Percentiles rank a stretch among this genome's conserved stretches.
These are phyloP conservation scores for Pelodiscus sinensis DNA, from an alignment of 2,113 vertebrate species.

Conservation along the genomic window DNA sequence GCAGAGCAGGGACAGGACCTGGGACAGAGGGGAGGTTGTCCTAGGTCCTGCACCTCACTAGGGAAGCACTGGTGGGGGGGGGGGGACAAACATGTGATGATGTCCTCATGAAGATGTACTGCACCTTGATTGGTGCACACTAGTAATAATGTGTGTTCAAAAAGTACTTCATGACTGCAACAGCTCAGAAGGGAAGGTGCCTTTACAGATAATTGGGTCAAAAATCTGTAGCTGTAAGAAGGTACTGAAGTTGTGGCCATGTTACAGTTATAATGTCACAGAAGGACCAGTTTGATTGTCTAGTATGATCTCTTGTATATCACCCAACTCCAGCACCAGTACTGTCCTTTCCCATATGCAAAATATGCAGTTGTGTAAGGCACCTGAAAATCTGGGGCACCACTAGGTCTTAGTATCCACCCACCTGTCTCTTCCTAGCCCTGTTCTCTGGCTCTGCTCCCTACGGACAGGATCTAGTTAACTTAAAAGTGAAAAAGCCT, in stretches of 20 bases:
- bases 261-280: neutral
- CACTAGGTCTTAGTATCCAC: no score
- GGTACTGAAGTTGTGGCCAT: neutral
- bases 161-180: neutral
- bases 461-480: no score
- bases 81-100: neutral
- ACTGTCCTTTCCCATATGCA: no score
- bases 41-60: no score
- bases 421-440: no score
- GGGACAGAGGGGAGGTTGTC: no score
- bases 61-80: no score
- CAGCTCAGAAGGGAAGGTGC: accelerated
- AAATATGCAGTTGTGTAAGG: no score
- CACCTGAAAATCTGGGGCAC: no score
- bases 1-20: no score
- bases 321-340: neutral
- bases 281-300: neutral
- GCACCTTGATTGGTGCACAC: neutral
- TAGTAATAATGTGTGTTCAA: accelerated
- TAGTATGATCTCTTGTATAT: neutral
- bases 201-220: accelerated
- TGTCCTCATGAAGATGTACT: neutral
- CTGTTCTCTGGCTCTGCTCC: no score
- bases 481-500: no score
- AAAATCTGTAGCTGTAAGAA: neutral